Evolutionary conservation across 2,113 vertebrate genomes (phyloP).

Genomic region (Brachyhypopomus gauderio): DNA sequence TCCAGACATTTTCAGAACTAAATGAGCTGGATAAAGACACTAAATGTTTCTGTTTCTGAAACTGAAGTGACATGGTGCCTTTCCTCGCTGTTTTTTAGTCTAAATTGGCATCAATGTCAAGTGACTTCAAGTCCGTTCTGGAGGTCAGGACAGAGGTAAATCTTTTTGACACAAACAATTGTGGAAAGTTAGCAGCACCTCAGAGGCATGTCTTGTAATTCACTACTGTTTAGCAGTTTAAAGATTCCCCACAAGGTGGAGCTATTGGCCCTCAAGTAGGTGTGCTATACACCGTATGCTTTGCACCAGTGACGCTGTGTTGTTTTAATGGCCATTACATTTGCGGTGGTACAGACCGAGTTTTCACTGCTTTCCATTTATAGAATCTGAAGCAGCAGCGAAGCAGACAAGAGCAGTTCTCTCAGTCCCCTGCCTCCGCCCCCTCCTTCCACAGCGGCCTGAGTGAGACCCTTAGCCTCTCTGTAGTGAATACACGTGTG

Average conservation of each 20-base stretch:
- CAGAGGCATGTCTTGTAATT: too few species aligned
- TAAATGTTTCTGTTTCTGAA: background rate
- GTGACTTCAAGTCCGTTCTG: constrained; percentile 82
- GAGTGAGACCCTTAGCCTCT: constrained; percentile 64
- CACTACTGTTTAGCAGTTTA: too few species aligned
- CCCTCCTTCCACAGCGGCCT: constrained; percentile 70
- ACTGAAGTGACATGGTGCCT: background rate
- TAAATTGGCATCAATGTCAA: constrained; percentile 83
- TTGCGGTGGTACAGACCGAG: background rate
- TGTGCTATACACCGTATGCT: too few species aligned
- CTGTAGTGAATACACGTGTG: background rate
- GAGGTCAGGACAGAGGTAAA: constrained; percentile 84
- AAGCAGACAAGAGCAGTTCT: constrained; percentile 79
- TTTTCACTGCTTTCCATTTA: background rate
- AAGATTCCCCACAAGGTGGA: too few species aligned
- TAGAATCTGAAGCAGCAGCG: constrained; percentile 82
- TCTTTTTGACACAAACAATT: background rate
- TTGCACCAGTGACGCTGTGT: too few species aligned
- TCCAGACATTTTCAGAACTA: background rate
- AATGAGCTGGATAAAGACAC: background rate
- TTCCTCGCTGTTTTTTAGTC: constrained; percentile 68
- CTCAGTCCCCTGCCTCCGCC: constrained; percentile 67
- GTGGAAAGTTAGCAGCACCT: background rate
- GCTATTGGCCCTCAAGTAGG: too few species aligned
- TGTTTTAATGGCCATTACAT: background rate